Evolutionary conservation across 2,888 invertebrate species (phyloP).

Genomic region (Platycheirus albimanus): DNA sequence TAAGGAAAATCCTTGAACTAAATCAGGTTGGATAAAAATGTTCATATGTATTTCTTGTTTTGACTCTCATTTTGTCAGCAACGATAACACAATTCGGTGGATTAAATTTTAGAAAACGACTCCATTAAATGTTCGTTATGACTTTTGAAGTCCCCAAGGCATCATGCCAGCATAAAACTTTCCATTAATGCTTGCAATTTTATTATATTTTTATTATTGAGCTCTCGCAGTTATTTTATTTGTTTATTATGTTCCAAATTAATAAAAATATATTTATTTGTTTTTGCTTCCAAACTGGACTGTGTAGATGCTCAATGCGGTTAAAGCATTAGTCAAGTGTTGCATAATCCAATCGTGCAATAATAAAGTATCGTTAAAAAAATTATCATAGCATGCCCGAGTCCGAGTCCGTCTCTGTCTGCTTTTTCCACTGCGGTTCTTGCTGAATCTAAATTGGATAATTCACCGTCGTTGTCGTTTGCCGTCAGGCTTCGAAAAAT

Average conservation of each 20-base stretch:
- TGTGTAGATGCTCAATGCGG: not conserved
- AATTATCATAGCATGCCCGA: slow-evolving; percentile 65
- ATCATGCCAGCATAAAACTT: no score
- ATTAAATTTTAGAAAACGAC: no score
- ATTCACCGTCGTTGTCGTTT: slow-evolving; percentile 42
- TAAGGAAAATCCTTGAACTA: no score
- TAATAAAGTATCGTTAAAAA: slow-evolving; percentile 68
- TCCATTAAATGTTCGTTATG: no score
- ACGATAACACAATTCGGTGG: no score
- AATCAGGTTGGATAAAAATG: no score
- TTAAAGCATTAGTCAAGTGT: slow-evolving; percentile 10
- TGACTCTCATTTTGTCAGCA: no score
- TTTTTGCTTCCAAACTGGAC: slow-evolving; percentile 2
- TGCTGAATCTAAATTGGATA: slow-evolving; percentile 65
- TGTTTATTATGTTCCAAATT: not conserved
- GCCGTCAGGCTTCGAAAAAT: slow-evolving; percentile 40
- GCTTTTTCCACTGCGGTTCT: slow-evolving; percentile 33
- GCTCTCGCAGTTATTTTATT: not conserved
- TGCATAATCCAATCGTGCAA: slow-evolving; percentile 63
- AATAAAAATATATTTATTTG: slow-evolving; percentile 17
- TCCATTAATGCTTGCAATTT: no score
- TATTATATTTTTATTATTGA: no score
- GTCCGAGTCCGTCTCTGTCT: no score
- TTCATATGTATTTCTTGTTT: no score
- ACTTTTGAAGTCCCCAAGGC: no score